phyloP scores from a whole-genome alignment of 2,888 invertebrate species.

The Hypomecis atomaria region DNA sequence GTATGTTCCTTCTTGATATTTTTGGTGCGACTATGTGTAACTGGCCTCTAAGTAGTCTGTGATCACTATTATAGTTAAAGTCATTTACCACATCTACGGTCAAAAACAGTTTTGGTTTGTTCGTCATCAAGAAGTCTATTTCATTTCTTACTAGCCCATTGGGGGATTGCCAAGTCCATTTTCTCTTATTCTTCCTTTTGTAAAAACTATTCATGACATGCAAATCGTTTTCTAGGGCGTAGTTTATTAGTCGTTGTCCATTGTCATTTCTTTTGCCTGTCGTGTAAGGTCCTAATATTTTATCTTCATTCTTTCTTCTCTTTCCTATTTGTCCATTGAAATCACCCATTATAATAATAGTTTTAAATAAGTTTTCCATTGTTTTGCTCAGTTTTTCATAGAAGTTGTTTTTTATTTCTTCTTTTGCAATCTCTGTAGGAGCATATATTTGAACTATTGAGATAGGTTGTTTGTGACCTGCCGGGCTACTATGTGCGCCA shows the following conservation, averaged over 20 bases:
- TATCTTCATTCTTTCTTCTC: slow-evolving; percentile 31
- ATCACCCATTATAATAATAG: slow-evolving; percentile 38
- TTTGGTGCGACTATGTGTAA: slow-evolving; percentile 15
- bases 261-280: slow-evolving; percentile 39
- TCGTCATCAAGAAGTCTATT: slow-evolving; percentile 35
- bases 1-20: slow-evolving; percentile 12
- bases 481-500: too few relatives aligned
- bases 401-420: slow-evolving; percentile 21
- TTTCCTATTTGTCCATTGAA: slow-evolving; percentile 36
- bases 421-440: slow-evolving; percentile 22
- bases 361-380: slow-evolving; percentile 12
- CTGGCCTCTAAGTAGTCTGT: slow-evolving; percentile 22
- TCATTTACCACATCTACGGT: slow-evolving; percentile 30
- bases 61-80: slow-evolving; percentile 33
- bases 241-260: slow-evolving; percentile 40
- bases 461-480: slow-evolving; percentile 17
- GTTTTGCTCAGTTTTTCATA: slow-evolving; percentile 14
- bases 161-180: slow-evolving; percentile 42
- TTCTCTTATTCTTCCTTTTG: slow-evolving; percentile 32
- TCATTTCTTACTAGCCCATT: slow-evolving; percentile 38
- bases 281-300: slow-evolving; percentile 27
- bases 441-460: slow-evolving; percentile 33
- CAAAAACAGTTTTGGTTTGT: slow-evolving; percentile 26
- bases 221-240: slow-evolving; percentile 33
- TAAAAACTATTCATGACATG: slow-evolving; percentile 38